Evolutionary conservation across 1,140 invertebrate species (phyloP).

Genomic region (Proales similis): DNA sequence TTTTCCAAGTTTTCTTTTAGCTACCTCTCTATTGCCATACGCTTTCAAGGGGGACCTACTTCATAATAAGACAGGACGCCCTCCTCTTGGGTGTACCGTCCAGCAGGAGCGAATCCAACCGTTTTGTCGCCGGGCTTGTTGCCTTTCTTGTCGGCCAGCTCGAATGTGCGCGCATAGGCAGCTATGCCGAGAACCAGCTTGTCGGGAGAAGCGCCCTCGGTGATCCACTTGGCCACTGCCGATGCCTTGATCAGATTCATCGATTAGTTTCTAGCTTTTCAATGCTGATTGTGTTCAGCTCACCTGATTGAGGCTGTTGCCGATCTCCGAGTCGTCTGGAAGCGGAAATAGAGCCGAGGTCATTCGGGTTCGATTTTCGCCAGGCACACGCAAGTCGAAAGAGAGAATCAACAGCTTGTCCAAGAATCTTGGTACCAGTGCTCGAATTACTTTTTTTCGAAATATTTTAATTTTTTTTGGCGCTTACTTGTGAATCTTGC

Average conservation of each 20-base stretch:
- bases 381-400: conserved; percentile 14
- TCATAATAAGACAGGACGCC: conserved; percentile 36
- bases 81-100: not conserved
- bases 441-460: not conserved
- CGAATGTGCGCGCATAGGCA: conserved; percentile 24
- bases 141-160: not conserved
- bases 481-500: conserved; percentile 1
- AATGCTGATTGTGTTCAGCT: too few relatives aligned
- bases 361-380: conserved; percentile 27
- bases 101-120: not conserved
- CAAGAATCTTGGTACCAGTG: not conserved
- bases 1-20: conserved; percentile 8
- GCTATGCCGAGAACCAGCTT: conserved; percentile 30
- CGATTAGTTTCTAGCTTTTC: too few relatives aligned
- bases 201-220: conserved; percentile 7
- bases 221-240: conserved; percentile 18
- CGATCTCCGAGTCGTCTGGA: not conserved
- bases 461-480: not conserved
- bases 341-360: conserved; percentile 32
- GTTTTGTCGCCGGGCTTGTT: not conserved
- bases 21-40: not conserved
- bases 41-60: not conserved
- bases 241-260: too few relatives aligned
- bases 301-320: conserved; percentile 15
- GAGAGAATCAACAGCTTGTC: conserved; percentile 19